Evolutionary conservation across 2,113 vertebrate genomes (phyloP), one percentile per base, ranked within the genome.

Genomic region (Circaetus gallicus): DNA sequence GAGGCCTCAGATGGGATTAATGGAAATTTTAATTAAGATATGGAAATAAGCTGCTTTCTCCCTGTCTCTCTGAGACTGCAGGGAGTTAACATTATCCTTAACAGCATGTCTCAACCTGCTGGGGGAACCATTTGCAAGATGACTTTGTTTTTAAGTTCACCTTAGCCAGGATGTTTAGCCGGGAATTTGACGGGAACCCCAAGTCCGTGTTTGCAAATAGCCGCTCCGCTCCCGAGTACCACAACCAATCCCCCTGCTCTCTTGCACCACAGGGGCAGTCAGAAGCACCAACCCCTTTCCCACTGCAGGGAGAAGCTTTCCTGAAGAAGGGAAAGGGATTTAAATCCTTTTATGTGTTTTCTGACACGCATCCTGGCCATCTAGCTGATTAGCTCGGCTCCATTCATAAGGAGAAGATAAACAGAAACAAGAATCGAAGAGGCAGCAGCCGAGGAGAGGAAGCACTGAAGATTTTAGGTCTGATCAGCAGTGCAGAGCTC

Each of bases 21-120:
- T 97, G 92, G 97, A 98, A 98, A 97, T 96, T 96, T 97, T 97
- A 97, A 98, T 98, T 97, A 97, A 97, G 97, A 97, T 98, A 98
- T 97, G 97, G 97, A 98, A 98, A 98, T 98, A 96, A 98, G 97
- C 96, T 95, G 88, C 96, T 97, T 96, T 97, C 96, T 95, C 94
- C 97, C 96, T 86, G 89, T 93, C 92, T 95, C 85, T 94, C 84
- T 42, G 90, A 96, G 90, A 72, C 97, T 97, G 93, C 90, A 63
- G 95, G 91, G 97, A 97, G 95, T 95, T 94, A 94, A 95, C 81
- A 79, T 95, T 94, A 92, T 97, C 93, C 95, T 89, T 95, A 94
- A 94, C 95, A 97, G 92, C 83, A 20, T 94, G 82, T 87, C 94
- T 95, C 93, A 96, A 90, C 94, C 83, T 95, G 94, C 91, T 94